Conservation (phyloP, 2,797 vertebrate genomes). For the Xerus rutilus region DNA sequence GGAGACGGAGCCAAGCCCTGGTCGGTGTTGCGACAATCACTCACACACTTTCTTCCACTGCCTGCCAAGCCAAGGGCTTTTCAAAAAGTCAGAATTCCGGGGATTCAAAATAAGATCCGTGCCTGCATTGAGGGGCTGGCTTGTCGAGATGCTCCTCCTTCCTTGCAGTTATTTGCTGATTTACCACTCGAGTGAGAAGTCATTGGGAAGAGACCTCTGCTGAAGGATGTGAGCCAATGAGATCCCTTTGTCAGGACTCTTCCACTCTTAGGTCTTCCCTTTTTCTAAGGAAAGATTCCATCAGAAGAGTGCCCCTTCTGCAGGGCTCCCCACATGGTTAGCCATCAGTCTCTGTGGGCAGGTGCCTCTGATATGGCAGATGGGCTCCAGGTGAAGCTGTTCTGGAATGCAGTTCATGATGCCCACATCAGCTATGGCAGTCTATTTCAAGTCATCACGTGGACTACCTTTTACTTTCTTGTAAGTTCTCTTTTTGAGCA, state of each 20-base stretch:
- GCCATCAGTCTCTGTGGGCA: neutral
- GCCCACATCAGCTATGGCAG: neutral
- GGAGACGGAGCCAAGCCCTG: neutral
- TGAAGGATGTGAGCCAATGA: neutral
- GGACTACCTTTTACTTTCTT: neutral
- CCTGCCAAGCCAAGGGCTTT: slow-evolving; percentile 69
- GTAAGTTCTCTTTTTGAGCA: neutral
- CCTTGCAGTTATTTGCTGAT: slow-evolving; percentile 53
- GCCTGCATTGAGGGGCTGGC: neutral
- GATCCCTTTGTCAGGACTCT: neutral
- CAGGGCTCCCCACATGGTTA: neutral
- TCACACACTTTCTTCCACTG: slow-evolving; percentile 18
- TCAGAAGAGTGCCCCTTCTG: neutral
- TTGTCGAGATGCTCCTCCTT: slow-evolving; percentile 16
- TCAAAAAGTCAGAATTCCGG: slow-evolving; percentile 63
- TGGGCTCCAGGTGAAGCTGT: neutral
- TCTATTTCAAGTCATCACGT: neutral
- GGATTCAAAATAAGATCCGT: slow-evolving; percentile 62
- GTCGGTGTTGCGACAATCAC: slow-evolving; percentile 24
- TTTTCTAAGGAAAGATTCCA: neutral
- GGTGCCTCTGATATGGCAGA: neutral
- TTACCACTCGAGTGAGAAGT: neutral
- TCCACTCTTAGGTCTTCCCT: neutral
- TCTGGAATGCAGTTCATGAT: neutral
- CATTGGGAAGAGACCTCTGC: neutral